These are phyloP conservation scores for Lordiphosa fenestrarum DNA, from an alignment of 2,888 invertebrate species.

Conservation along the genomic window DNA sequence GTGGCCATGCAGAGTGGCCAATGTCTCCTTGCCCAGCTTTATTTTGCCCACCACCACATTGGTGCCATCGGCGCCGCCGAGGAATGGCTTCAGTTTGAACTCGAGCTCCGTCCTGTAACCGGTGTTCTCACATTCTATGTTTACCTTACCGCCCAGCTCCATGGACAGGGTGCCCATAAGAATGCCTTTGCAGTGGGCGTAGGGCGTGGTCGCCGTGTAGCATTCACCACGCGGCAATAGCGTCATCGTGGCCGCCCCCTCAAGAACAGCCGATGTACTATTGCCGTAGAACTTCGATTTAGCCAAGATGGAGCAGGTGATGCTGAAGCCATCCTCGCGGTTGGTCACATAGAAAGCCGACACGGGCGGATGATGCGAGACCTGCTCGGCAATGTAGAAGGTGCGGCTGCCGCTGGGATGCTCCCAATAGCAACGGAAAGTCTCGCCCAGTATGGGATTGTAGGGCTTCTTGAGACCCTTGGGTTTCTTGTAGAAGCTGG, in stretches of 20 bases:
- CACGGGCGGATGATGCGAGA: constrained; percentile 96
- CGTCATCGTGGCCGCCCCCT: constrained; percentile 91
- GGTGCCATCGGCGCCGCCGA: constrained; percentile 91
- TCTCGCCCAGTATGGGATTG: constrained; percentile 96
- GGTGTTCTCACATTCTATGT: constrained; percentile 92
- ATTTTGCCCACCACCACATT: constrained; percentile 92
- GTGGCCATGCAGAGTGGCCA: constrained; percentile 92
- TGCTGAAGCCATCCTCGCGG: constrained; percentile 94
- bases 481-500: constrained; percentile 96
- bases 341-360: constrained; percentile 97
- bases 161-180: constrained; percentile 95
- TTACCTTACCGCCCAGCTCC: constrained; percentile 96
- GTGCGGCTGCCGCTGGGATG: constrained; percentile 91
- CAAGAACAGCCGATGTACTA: constrained; percentile 95
- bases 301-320: constrained; percentile 94
- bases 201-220: constrained; percentile 94
- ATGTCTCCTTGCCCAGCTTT: constrained; percentile 91
- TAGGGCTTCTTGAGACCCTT: constrained; percentile 97
- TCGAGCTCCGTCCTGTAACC: constrained; percentile 95
- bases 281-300: constrained; percentile 98
- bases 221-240: constrained; percentile 93
- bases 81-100: constrained; percentile 95
- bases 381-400: constrained; percentile 96
- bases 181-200: constrained; percentile 97
- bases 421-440: constrained; percentile 94